Conservation (phyloP, 92 coral and sea anemone species). For the Umimayanthus chanpuru region DNA sequence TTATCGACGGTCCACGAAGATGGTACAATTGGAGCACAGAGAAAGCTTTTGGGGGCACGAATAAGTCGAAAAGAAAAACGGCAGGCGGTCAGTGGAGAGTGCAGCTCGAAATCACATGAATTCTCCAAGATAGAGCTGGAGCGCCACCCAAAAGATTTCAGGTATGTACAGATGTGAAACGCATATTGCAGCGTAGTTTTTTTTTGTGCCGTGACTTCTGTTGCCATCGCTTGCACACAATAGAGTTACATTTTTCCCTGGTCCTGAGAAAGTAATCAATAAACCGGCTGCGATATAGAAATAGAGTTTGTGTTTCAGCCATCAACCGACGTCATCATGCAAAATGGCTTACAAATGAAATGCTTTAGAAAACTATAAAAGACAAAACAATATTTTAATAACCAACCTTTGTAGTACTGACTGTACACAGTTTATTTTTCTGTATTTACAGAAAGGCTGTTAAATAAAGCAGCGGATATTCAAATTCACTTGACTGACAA, state of each 20-base stretch:
- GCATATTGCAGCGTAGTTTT: background rate
- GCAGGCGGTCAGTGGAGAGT: constrained; percentile 97
- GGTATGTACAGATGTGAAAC: constrained; percentile 50
- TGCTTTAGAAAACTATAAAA: background rate
- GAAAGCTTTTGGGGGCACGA: constrained; percentile 22
- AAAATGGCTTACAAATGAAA: background rate
- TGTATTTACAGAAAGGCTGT: constrained; percentile 3
- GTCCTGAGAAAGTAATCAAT: constrained; percentile 2
- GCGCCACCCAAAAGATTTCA: constrained; percentile 92
- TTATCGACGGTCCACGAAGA: constrained; percentile 77
- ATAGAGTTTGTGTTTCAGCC: background rate
- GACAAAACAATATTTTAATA: background rate
- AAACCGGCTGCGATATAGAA: background rate
- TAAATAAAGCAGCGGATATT: background rate
- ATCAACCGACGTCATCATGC: too few species aligned
- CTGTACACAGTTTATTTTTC: background rate
- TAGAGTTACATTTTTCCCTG: background rate
- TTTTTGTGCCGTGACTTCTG: constrained; percentile 19
- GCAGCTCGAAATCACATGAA: constrained; percentile 85
- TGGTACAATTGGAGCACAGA: constrained; percentile 28
- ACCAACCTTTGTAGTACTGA: background rate
- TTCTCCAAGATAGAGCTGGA: constrained; percentile 82
- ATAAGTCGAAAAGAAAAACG: constrained; percentile 82
- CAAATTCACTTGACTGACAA: background rate
- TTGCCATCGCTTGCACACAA: background rate